Base-by-base conservation (phyloP, 2,888 invertebrate genomes). In the Clistopyga incitator region DNA sequence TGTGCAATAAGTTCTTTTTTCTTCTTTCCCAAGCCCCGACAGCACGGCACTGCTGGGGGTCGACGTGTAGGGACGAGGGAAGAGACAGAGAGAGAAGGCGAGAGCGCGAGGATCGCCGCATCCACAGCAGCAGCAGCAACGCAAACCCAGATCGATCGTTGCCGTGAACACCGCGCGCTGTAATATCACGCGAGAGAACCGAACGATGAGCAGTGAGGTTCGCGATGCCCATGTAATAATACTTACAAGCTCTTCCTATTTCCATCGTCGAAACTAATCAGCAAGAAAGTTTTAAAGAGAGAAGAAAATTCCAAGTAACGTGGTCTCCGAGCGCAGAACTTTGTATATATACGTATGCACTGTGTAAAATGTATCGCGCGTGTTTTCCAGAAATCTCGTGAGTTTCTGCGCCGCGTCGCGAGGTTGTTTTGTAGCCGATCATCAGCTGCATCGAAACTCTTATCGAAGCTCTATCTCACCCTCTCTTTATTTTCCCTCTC, bases 141-240 rank as follows among this genome's bases (percentile, higher is more conserved):
- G 47, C 42, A 67, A 50, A 71, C 52, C 67, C 65, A 72, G 67
- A 80, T 80, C 80, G 80, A 80, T 80, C 80, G 67, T 38, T 56
- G 47, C 45, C 45, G 59, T 25, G 77, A 34, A 42, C 29, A 59
- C 45, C 52, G 56, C 72, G 47, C 59, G 65, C 80, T 68, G 59
- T 68, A 80, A 80, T 74, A 56, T 45, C 56, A 72, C 54, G 65
- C 72, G 72, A 76, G 42, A 59, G 45, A 42, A 72, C 42, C 72
- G n/a, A 77, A 23, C 29, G 65, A 38, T 38, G 38, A 45, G 47
- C 72, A 81, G 76, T 65, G 47, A 81, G 67, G 23, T 77, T 56
- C 47, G 71, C 72, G 78, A 67, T 67, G 45, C 13, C 25, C 67
- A 45, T 76, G 23, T 45, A 76, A 70, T 29, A 61, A 50, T 38